A percentile compares a stretch with the other conserved stretches of the same genome.
Conservation (phyloP, 2,113 vertebrate species). For the Rhea americana region DNA sequence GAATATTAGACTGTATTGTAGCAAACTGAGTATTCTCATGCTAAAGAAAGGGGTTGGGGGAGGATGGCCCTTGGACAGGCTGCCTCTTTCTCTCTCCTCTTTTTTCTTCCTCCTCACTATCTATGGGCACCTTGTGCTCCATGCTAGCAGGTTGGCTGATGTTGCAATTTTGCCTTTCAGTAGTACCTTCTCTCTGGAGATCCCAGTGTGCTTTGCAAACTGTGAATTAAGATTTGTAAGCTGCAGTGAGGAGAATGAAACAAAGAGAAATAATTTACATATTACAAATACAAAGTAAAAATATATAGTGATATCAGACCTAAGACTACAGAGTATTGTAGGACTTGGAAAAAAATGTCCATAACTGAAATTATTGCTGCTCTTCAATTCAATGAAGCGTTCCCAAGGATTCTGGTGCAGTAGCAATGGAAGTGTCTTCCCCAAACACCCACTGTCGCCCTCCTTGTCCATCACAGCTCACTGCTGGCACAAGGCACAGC, state of each 20-base stretch:
- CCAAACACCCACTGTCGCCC: accelerated
- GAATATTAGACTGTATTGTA: not conserved
- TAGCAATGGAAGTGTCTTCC: not conserved
- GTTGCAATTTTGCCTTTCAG: not conserved
- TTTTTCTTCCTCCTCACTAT: not conserved
- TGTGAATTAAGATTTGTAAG: not conserved
- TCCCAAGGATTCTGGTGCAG: not conserved
- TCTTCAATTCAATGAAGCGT: not conserved
- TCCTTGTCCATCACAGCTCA: not conserved
- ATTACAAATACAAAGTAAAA: not conserved
- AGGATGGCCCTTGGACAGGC: not conserved
- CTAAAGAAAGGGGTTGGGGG: not conserved
- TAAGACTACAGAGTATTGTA: not conserved
- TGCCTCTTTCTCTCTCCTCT: not conserved
- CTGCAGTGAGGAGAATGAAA: not conserved
- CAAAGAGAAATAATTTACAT: not conserved
- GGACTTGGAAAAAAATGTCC: not conserved
- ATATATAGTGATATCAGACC: not conserved
- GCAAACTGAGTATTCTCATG: not conserved
- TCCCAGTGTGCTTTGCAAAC: not conserved
- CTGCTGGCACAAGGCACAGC: not conserved
- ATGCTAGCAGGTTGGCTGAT: not conserved
- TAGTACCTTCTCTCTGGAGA: not conserved
- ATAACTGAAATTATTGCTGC: not conserved
- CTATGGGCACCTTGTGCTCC: not conserved